Percentiles rank a stretch among this genome's conserved stretches.
phyloP scores from a whole-genome alignment of 1,140 invertebrate genomes.

The Pemphigus obesinymphae region DNA sequence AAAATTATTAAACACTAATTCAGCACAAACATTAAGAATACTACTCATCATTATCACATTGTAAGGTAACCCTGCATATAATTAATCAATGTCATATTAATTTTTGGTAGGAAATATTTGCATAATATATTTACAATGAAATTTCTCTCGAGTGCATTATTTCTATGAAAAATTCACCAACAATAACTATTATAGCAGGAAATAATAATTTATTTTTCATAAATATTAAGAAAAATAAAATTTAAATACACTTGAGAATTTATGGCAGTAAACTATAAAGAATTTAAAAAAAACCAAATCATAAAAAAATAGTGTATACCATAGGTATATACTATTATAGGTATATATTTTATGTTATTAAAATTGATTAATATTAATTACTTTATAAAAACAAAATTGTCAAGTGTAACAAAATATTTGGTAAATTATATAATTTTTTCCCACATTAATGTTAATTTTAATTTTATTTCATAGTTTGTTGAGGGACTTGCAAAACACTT shows the following conservation, averaged over 20 bases:
- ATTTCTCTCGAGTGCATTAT: neutral
- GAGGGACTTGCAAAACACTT: neutral
- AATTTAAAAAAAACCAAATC: too few relatives aligned
- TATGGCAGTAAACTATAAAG: too few relatives aligned
- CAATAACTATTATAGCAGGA: neutral
- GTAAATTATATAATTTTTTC: neutral
- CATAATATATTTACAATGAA: neutral
- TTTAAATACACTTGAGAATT: neutral
- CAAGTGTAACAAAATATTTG: constrained; percentile 6
- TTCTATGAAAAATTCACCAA: neutral
- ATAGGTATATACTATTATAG: too few relatives aligned
- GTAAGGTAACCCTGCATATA: neutral
- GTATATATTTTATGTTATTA: too few relatives aligned
- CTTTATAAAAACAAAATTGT: too few relatives aligned
- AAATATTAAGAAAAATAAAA: neutral
- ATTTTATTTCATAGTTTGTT: neutral
- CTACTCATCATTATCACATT: neutral
- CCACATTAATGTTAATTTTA: constrained; percentile 23
- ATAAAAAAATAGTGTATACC: too few relatives aligned
- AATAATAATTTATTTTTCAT: neutral
- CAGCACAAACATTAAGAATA: neutral
- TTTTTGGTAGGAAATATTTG: neutral
- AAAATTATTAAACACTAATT: neutral
- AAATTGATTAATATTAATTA: too few relatives aligned
- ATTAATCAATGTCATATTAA: neutral